Base-by-base conservation (phyloP, 2,888 invertebrate species). In the Homarus gammarus region DNA sequence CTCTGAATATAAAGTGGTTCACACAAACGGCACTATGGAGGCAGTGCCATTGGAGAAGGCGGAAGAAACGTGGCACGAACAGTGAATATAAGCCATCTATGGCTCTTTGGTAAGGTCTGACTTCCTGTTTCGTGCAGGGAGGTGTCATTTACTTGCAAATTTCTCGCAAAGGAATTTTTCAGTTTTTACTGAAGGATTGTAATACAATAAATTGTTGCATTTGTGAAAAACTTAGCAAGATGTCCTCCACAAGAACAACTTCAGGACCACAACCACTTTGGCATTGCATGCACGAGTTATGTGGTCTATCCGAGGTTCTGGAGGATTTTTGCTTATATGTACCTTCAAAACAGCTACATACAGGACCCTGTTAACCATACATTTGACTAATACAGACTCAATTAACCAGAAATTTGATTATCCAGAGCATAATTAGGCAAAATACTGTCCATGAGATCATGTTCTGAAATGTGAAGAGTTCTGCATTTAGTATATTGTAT, bases 1-100 rank as follows among this genome's bases (percentile, higher is more conserved):
- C 87, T 88, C 87, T 88, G 82, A 83, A 73, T 83, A 88, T 73
- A 83, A 83, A 68, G 64, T 88, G 87, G 87, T 73, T 81, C 61
- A 87, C 82, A 73, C 51, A 72, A 49, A 84, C 36, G 81, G 81
- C 75, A 68, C 73, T 61, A 72, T 64, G 51, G 73, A 61, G 78
- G n/a, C 64, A 64, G 64, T 64, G 64, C 27, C 64, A 27, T 64
- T 64, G 64, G 64, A 64, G 64, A 64, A 64, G 64, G 64, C 64
- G 27, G 64, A 64, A 64, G 64, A 64, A 64, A 64, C 22, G 27
- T 64, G 27, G 64, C 64, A 64, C 64, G 64, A 64, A 64, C 64
- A 64, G 64, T 27, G 3, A 8, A 27, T 56, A 12, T 64, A 64
- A 64, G 64, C 64, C 64, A 27, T 27, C 3, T 75, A 36, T 75